Percentiles rank a stretch among this genome's conserved stretches.
Conservation (phyloP, 1,140 invertebrate genomes). For the Penaeus chinensis region DNA sequence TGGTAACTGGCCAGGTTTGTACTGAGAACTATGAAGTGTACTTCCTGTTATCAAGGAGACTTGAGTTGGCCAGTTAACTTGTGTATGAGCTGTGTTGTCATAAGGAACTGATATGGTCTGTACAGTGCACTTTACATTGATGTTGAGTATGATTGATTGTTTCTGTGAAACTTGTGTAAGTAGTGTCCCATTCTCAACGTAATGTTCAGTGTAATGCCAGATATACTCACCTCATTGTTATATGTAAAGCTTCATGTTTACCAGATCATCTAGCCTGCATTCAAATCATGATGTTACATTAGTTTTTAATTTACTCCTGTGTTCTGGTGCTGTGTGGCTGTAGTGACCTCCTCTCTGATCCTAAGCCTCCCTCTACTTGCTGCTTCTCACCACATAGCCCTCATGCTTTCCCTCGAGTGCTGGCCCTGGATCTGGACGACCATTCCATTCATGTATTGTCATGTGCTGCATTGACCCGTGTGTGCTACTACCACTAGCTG, state of each 20-base stretch:
- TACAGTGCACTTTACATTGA: constrained; percentile 50
- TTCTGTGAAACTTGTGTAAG: constrained; percentile 60
- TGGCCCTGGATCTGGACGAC: constrained; percentile 31
- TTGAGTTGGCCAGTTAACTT: constrained; percentile 47
- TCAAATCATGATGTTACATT: constrained; percentile 35
- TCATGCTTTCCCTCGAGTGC: background rate
- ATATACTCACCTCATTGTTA: constrained; percentile 54
- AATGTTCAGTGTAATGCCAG: constrained; percentile 57
- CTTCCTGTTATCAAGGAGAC: constrained; percentile 34
- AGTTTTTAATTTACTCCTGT: constrained; percentile 30
- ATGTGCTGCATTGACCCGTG: background rate
- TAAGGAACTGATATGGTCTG: constrained; percentile 39
- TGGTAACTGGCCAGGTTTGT: constrained; percentile 38
- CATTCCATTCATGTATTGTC: constrained; percentile 28
- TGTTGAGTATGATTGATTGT: constrained; percentile 56
- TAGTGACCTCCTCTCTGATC: constrained; percentile 6
- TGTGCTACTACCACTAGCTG: no score
- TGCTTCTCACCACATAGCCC: constrained; percentile 1
- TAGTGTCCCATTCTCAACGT: constrained; percentile 55
- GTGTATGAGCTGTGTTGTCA: constrained; percentile 41
- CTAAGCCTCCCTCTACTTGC: background rate
- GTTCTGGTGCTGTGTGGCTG: constrained; percentile 52
- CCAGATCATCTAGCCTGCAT: constrained; percentile 39
- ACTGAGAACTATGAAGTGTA: constrained; percentile 32
- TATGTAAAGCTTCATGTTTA: constrained; percentile 46